Conservation (phyloP, 2,888 invertebrate genomes). For the Drosophila formosana region DNA sequence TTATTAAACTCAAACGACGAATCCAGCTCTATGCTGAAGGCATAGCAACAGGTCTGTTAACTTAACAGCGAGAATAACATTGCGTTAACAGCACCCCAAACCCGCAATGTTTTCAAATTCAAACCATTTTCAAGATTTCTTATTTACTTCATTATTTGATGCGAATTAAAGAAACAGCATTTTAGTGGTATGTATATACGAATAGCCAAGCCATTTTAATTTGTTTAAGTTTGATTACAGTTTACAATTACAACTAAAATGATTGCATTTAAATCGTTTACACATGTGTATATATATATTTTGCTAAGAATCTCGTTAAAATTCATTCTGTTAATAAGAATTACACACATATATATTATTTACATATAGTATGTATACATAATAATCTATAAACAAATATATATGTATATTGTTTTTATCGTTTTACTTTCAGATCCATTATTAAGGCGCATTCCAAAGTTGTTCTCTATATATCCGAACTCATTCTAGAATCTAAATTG, state of each 20-base stretch:
- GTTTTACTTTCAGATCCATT: slow-evolving; percentile 73
- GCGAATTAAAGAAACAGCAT: slow-evolving; percentile 18
- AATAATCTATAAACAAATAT: slow-evolving; percentile 32
- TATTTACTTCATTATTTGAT: background rate
- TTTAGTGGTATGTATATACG: slow-evolving; percentile 55
- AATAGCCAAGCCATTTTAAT: slow-evolving; percentile 81
- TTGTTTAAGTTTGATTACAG: slow-evolving; percentile 73
- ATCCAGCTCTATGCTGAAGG: too few relatives aligned
- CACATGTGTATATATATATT: slow-evolving; percentile 66
- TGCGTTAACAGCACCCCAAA: slow-evolving; percentile 2
- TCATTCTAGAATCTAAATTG: slow-evolving; percentile 72
- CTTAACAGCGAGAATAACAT: slow-evolving; percentile 18
- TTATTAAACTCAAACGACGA: too few relatives aligned
- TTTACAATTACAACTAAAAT: slow-evolving; percentile 73
- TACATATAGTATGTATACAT: slow-evolving; percentile 47
- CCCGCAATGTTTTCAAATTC: background rate
- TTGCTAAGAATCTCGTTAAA: slow-evolving; percentile 70
- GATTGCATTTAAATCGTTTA: slow-evolving; percentile 73
- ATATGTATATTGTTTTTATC: slow-evolving; percentile 31
- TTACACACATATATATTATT: slow-evolving; percentile 35
- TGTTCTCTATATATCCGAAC: slow-evolving; percentile 66
- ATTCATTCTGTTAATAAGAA: slow-evolving; percentile 51
- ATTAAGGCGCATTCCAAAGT: slow-evolving; percentile 79
- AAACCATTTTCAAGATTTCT: background rate
- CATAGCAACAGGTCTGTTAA: slow-evolving; percentile 6